Evolutionary conservation across 2,113 vertebrate species (phyloP), one percentile per base, ranked within the genome.

Genomic region (Neofelis nebulosa): DNA sequence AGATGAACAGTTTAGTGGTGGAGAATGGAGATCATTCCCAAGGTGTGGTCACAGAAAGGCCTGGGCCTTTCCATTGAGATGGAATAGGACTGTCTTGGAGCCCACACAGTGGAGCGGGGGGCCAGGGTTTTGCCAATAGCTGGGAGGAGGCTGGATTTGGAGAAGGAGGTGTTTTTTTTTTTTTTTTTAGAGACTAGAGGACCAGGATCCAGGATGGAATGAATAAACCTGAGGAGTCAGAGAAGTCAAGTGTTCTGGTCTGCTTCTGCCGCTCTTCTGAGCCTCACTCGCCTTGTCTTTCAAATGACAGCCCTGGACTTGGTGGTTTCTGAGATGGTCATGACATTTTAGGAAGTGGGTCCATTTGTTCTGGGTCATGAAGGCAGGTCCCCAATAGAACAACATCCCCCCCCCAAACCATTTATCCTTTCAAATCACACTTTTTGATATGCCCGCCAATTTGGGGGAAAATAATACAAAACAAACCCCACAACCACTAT

Each of bases 291-390:
- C 31, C 65, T 94, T 90, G 29, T 57, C 38, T 92, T 92, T 96
- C 68, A 89, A 80, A 90, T 69, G 68, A 74, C 61, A 14, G 7
- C 16, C 0, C 74, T 92, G 63, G 19, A 71, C 15, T 41, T 71
- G 41, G 36, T 95, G 57, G 21, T 93, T 87, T 94, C 55, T 94
- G 57, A 63, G 33, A 65, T 68, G 69, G 31, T 81, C 11, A 10
- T 91, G 68, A 83, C 63, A 65, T 87, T 88, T 96, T 86, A 94
- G 48, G 68, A 93, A 69, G 31, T n/a, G 23, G 31, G 13, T 69
- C 31, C 57, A n/a, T 97, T 97, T 95, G 61, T 85, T 92, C 48
- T 91, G 66, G 23, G 29, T 84, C 85, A 31, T 94, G 55, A 96
- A 73, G 36, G 82, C 29, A 94, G 73, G 41, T 83, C 29, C 11